Percentiles rank a stretch among this genome's conserved stretches.
These are phyloP conservation scores for Notiomystis cincta DNA, from an alignment of 2,113 vertebrate species.

Conservation along the genomic window DNA sequence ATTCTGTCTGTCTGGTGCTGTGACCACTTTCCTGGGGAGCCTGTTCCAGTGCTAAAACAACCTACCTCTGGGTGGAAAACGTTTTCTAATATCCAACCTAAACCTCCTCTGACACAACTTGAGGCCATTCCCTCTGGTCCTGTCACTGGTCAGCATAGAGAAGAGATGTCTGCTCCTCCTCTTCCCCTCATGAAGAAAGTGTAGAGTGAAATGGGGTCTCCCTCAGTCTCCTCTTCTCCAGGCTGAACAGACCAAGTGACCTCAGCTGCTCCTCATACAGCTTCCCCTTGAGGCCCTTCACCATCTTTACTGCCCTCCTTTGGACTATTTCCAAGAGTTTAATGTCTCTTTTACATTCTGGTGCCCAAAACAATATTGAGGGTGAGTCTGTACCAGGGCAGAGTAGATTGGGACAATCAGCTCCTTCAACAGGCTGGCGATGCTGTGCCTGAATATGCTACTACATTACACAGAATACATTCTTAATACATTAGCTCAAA, in stretches of 20 bases:
- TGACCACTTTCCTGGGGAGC: not conserved
- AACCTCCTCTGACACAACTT: not conserved
- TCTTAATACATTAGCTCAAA: not conserved
- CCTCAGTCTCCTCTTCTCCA: not conserved
- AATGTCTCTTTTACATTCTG: not conserved
- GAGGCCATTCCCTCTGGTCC: not conserved
- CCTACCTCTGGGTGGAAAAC: rapidly evolving
- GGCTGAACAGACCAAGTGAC: not conserved
- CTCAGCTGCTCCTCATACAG: rapidly evolving
- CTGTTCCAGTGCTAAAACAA: rapidly evolving
- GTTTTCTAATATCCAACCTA: rapidly evolving
- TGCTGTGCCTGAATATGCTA: not conserved
- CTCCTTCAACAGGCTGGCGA: not conserved
- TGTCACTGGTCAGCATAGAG: not conserved
- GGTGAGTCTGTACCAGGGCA: not conserved
- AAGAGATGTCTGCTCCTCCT: rapidly evolving
- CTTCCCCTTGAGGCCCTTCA: not conserved
- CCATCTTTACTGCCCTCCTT: not conserved
- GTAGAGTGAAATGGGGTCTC: not conserved
- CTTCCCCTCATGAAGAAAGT: not conserved
- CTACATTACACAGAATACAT: not conserved
- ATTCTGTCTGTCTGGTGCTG: not conserved
- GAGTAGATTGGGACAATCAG: not conserved
- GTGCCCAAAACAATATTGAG: not conserved
- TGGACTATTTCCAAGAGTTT: not conserved